Evolutionary conservation across 2,113 vertebrate species (phyloP).

Genomic region (Pterocles gutturalis): DNA sequence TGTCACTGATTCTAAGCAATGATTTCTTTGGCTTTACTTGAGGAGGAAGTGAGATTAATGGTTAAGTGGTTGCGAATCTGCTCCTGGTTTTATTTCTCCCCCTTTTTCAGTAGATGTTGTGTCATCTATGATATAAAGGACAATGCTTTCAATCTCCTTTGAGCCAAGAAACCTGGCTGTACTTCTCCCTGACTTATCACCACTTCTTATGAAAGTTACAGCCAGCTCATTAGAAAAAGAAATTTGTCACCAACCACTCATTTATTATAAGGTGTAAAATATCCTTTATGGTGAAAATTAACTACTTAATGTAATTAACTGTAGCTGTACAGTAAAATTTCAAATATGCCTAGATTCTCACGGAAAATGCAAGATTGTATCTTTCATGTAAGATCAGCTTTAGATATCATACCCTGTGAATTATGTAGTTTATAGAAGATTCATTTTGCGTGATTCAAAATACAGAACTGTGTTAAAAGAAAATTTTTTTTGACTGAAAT

Average conservation of each 20-base stretch:
- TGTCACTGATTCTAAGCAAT: background rate
- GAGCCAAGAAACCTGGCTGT: background rate
- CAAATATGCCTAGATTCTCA: background rate
- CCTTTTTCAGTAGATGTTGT: background rate
- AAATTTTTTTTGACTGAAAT: background rate
- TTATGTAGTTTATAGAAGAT: background rate
- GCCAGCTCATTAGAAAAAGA: background rate
- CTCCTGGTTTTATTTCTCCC: background rate
- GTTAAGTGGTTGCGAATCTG: background rate
- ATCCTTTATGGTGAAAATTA: background rate
- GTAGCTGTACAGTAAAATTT: background rate
- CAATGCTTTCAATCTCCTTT: background rate
- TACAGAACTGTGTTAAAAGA: background rate
- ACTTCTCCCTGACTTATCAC: background rate
- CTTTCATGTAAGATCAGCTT: background rate
- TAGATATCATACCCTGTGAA: background rate
- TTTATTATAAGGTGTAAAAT: background rate
- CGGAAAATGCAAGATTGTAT: background rate
- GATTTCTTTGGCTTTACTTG: background rate
- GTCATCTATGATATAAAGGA: background rate
- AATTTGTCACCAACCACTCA: background rate
- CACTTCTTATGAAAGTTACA: background rate
- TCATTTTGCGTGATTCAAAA: background rate
- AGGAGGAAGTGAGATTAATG: background rate
- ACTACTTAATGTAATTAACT: background rate